phyloP scores from a whole-genome alignment of 2,888 invertebrate species.

The Eupeodes luniger region DNA sequence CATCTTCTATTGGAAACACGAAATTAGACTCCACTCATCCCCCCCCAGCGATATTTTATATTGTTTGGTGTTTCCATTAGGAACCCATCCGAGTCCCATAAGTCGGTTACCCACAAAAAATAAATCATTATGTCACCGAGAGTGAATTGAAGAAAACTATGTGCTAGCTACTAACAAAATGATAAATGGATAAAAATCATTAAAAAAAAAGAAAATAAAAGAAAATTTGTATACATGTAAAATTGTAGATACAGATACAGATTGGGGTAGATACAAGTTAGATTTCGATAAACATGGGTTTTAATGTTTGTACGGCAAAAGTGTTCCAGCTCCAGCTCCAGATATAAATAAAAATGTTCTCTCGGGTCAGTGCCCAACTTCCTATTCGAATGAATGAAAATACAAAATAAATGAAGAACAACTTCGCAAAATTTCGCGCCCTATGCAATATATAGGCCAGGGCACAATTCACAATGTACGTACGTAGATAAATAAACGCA shows the following conservation, averaged over 20 bases:
- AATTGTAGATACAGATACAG: not conserved
- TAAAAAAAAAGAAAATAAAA: constrained; percentile 30
- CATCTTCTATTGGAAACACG: not conserved
- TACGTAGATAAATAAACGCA: constrained; percentile 7
- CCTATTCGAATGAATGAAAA: not conserved
- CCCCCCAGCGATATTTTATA: not conserved
- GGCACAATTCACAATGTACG: too few relatives aligned
- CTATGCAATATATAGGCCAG: not conserved
- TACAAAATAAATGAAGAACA: not conserved
- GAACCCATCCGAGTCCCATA: constrained; percentile 33
- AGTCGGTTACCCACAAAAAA: constrained; percentile 52
- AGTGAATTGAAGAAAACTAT: constrained; percentile 60
- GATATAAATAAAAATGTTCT: not conserved
- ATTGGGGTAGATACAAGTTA: not conserved
- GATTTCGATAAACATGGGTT: not conserved
- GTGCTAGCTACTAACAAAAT: constrained; percentile 41
- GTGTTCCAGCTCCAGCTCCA: not conserved
- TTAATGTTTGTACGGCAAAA: not conserved
- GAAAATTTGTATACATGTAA: not conserved
- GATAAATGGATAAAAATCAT: constrained; percentile 63
- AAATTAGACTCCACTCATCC: constrained; percentile 17
- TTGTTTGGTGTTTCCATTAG: constrained; percentile 19
- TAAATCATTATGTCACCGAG: constrained; percentile 70
- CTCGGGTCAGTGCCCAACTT: not conserved
- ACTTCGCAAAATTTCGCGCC: constrained; percentile 19